Base-by-base conservation (phyloP, 2,797 vertebrate genomes). In the Hoplostethus mediterraneus region DNA sequence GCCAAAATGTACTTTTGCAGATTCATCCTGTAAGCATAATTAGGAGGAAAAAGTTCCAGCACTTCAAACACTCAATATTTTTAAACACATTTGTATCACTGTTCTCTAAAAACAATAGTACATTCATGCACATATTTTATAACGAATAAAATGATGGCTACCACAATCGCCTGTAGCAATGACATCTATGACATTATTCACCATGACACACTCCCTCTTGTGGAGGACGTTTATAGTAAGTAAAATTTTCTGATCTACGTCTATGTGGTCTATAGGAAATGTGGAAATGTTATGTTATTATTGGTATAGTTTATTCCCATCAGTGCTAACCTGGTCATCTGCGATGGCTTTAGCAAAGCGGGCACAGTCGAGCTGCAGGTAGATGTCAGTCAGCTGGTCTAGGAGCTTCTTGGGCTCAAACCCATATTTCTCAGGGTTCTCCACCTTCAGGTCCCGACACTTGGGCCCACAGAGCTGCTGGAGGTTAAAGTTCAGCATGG, bases 351-450 rank as follows among this genome's bases (percentile, higher is more conserved):
- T 99, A 52, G 97, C 98, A 69, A 99, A 99, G 64, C 98, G 96
- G 56, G 97, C 95, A 63, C 98, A 99, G 90, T 99, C 98, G 31
- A 99, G 94, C 92, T 99, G 98, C 75, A 99, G 89, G 77, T 99
- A 99, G 87, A 99, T 99, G 82, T 99, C 98, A 0, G 98, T 99
- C 77, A 99, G 96, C 89, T 99, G 98, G 94, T 99, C 98, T 90
- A 99, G 87, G 71, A 99, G 96, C 93, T 98, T 99, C 95, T 99
- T 99, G 89, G 98, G 98, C 94, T 99, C 98, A 91, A 99, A 99
- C 63, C 98, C 98, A 0, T 99, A 99, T 63, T 99, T 99, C 92
- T 99, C 98, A 0, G 98, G 98, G 91, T 99, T 99, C 86, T 99
- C 98, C 0, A 99, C 98, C 90, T 99, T 99, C 89, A 99, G 93